phyloP scores from a whole-genome alignment of 2,888 invertebrate genomes.

The Tenthredo distinguenda region DNA sequence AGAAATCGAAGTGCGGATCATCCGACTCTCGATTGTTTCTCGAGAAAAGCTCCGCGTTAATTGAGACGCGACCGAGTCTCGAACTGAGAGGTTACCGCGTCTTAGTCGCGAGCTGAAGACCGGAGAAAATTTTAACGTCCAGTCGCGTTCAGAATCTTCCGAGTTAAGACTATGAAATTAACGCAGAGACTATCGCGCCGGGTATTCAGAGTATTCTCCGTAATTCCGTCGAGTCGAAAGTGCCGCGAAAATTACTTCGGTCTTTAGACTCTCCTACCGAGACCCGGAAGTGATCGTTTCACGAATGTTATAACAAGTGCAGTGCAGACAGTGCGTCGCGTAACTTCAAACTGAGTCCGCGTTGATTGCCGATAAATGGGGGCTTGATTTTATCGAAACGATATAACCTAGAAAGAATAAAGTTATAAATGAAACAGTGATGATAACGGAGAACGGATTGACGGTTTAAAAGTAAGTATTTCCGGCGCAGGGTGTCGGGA shows the following conservation, averaged over 20 bases:
- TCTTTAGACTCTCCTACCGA: not conserved
- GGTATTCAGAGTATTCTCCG: not conserved
- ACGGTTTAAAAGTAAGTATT: constrained; percentile 22
- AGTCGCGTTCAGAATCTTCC: not conserved
- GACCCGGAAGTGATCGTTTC: not conserved
- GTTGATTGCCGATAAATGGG: not conserved
- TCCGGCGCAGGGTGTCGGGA: not conserved
- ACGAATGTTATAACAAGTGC: not conserved
- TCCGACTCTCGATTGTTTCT: not conserved
- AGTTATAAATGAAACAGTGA: constrained; percentile 21
- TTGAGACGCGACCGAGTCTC: not conserved
- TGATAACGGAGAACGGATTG: constrained; percentile 32
- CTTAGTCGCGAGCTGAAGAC: not conserved
- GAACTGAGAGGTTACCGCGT: not conserved
- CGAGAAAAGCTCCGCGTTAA: not conserved
- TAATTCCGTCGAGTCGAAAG: not conserved
- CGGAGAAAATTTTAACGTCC: not conserved
- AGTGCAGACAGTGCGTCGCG: not conserved
- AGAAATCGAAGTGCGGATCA: not conserved
- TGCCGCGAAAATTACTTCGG: not conserved
- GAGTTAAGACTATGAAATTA: not conserved
- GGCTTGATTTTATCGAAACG: not conserved
- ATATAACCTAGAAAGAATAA: not conserved
- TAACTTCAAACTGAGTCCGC: not conserved
- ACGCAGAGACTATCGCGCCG: not conserved